Evolutionary conservation across 2,888 invertebrate species (phyloP).

Genomic region (Acanthococcus lagerstroemiae): DNA sequence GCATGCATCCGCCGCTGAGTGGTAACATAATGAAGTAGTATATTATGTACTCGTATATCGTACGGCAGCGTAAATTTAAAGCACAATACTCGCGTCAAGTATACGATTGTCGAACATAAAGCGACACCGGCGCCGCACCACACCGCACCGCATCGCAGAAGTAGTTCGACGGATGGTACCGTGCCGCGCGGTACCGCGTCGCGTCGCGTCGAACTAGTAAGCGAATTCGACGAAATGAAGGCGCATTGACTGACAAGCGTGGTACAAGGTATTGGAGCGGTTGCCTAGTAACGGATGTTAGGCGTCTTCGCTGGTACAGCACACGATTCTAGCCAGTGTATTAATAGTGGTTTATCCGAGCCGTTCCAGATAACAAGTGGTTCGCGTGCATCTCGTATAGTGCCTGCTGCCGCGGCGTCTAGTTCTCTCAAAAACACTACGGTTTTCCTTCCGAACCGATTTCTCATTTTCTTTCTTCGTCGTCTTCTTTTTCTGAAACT

Average conservation of each 20-base stretch:
- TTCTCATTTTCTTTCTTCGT: neutral
- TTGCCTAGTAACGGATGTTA: conserved; percentile 30
- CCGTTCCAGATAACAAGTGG: conserved; percentile 28
- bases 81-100: too few relatives aligned
- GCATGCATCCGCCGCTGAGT: too few relatives aligned
- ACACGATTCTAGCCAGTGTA: conserved; percentile 10
- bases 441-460: too few relatives aligned
- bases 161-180: too few relatives aligned
- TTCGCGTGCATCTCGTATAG: conserved; percentile 16
- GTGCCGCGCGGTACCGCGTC: too few relatives aligned
- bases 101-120: too few relatives aligned
- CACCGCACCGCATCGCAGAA: too few relatives aligned
- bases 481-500: neutral
- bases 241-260: conserved; percentile 26
- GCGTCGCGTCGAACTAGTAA: conserved; percentile 7
- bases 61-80: too few relatives aligned
- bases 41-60: too few relatives aligned
- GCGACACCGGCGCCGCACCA: too few relatives aligned
- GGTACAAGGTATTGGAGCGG: conserved; percentile 26
- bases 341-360: conserved; percentile 27
- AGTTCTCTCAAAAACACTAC: neutral
- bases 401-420: conserved; percentile 7
- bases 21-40: too few relatives aligned
- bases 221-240: conserved; percentile 19
- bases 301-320: conserved; percentile 17